Conservation (phyloP, 2,797 vertebrate species). For the Enteromius viviparus region DNA sequence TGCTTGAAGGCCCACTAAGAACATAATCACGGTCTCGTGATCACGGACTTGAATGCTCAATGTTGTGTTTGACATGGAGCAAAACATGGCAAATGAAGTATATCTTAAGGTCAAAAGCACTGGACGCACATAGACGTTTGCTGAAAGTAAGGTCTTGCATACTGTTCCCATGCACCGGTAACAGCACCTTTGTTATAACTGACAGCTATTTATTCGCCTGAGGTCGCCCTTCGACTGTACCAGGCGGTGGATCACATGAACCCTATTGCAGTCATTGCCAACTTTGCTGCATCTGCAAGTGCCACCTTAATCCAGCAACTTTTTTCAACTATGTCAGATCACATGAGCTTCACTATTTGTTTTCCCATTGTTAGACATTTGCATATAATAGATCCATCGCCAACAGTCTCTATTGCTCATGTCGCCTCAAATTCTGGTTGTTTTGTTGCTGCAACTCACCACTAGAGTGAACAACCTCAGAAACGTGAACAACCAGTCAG, state of each 20-base stretch:
- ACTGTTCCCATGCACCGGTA: constrained; percentile 8
- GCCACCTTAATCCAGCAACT: not conserved
- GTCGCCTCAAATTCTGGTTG: not conserved
- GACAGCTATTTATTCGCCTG: not conserved
- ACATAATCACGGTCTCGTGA: not conserved
- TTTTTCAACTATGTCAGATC: not conserved
- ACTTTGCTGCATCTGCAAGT: not conserved
- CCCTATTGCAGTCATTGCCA: not conserved
- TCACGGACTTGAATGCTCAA: not conserved
- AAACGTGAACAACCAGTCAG: not conserved
- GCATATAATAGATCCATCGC: constrained; percentile 10
- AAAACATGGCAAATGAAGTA: not conserved
- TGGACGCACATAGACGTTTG: not conserved
- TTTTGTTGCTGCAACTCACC: not conserved
- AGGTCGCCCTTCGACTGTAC: not conserved
- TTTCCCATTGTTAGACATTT: constrained; percentile 3
- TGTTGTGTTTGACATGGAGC: not conserved
- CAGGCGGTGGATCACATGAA: not conserved
- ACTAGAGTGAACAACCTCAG: not conserved
- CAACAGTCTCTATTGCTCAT: not conserved
- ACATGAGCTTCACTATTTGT: not conserved
- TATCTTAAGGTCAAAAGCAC: not conserved
- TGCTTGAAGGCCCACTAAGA: not conserved
- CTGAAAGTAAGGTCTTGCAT: constrained; percentile 33
- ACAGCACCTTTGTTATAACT: constrained; percentile 19